Percentiles rank a stretch among this genome's conserved stretches.
Evolutionary conservation across 92 coral and sea anemone genomes (phyloP).

Genomic region (Paragorgia papillata): DNA sequence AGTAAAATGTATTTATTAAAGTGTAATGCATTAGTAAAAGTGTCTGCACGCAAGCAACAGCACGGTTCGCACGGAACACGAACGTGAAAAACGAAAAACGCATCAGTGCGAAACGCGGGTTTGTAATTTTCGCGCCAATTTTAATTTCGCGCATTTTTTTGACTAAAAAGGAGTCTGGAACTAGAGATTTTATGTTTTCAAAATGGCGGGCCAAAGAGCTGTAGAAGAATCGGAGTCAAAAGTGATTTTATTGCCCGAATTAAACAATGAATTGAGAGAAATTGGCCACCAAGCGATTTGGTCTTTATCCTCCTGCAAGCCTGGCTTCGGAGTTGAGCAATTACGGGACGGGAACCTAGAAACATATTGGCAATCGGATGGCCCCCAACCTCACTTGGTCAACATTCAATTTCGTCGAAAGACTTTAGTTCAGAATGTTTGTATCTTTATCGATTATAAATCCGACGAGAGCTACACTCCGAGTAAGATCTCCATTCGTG

Average conservation of each 20-base stretch:
- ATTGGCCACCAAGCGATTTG: slow-evolving; percentile 98
- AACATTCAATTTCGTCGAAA: slow-evolving; percentile 93
- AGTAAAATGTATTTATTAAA: too few species aligned
- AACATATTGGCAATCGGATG: slow-evolving; percentile 99
- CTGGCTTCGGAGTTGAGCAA: slow-evolving; percentile 98
- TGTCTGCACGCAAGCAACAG: too few species aligned
- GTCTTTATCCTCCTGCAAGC: slow-evolving; percentile 98
- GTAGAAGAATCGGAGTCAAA: slow-evolving; percentile 32
- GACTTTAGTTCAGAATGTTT: slow-evolving; percentile 88
- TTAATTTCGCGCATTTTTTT: not conserved
- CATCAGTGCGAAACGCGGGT: too few species aligned
- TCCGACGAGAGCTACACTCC: slow-evolving; percentile 99
- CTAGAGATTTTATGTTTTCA: not conserved
- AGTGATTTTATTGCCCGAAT: slow-evolving; percentile 21
- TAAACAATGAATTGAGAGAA: slow-evolving; percentile 77
- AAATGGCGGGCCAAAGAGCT: slow-evolving; percentile 26
- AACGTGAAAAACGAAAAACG: too few species aligned
- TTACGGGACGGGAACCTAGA: slow-evolving; percentile 93
- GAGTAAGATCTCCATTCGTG: slow-evolving; percentile 90
- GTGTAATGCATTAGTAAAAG: too few species aligned
- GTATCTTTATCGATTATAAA: slow-evolving; percentile 90
- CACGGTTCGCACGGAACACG: too few species aligned
- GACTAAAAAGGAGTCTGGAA: not conserved
- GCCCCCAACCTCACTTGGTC: slow-evolving; percentile 96
- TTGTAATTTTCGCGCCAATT: too few species aligned